Conservation (phyloP, 2,113 vertebrate species). For the Phyllopteryx taeniolatus region DNA sequence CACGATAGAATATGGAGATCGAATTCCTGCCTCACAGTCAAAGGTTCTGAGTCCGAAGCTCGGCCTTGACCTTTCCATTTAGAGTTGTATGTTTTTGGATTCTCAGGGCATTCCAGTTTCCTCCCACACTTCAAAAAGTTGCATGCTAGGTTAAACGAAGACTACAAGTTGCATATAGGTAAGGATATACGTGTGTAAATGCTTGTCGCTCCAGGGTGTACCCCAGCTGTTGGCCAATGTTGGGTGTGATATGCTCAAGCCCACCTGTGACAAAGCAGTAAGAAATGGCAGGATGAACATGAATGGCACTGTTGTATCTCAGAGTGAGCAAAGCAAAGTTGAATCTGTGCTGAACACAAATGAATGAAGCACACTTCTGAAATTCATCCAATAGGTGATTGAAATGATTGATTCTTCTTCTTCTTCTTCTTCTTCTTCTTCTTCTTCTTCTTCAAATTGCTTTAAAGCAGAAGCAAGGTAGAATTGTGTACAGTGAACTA, state of each 20-base stretch:
- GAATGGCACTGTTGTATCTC: background rate
- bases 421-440: too few relatives aligned
- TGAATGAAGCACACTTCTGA: background rate
- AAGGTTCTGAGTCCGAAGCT: too few relatives aligned
- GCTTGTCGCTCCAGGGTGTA: background rate
- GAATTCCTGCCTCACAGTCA: background rate
- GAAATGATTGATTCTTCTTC: too few relatives aligned
- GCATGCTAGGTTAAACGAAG: background rate
- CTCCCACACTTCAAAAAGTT: background rate
- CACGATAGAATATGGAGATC: background rate
- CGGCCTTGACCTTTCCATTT: background rate
- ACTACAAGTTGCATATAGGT: background rate
- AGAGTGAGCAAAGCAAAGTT: background rate
- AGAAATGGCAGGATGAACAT: background rate
- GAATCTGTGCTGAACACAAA: background rate
- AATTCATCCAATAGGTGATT: background rate
- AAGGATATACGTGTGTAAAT: background rate
- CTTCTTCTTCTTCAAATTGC: too few relatives aligned
- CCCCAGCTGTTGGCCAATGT: background rate
- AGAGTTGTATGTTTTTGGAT: background rate
- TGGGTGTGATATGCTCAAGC: background rate
- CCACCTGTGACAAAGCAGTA: background rate
- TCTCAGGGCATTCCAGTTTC: background rate
- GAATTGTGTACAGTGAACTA: background rate
- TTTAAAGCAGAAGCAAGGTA: background rate